A percentile compares a stretch with the other conserved stretches of the same genome.
These are phyloP conservation scores for Drosophila pachea DNA, from an alignment of 1,140 invertebrate species.

Conservation along the genomic window DNA sequence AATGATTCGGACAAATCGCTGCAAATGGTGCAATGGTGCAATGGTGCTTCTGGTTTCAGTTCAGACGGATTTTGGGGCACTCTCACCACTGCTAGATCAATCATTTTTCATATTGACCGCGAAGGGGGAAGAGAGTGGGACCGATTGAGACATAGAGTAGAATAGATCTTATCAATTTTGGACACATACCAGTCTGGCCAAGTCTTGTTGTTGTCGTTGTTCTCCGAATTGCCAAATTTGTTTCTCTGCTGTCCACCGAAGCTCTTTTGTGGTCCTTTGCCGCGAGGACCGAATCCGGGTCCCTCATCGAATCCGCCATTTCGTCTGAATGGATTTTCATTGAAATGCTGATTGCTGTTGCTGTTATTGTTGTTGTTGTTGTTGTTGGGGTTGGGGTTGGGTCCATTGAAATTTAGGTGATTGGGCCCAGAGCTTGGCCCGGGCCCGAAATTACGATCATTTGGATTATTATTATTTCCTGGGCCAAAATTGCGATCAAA, in stretches of 20 bases:
- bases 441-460: constrained; percentile 2
- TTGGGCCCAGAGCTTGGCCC: constrained; percentile 17
- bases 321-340: constrained; percentile 60
- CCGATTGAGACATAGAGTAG: not conserved
- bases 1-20: too few species aligned
- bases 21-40: too few species aligned
- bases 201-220: constrained; percentile 42
- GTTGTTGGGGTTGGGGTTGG: constrained; percentile 10
- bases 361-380: constrained; percentile 13
- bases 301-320: constrained; percentile 52
- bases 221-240: constrained; percentile 35
- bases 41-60: too few species aligned
- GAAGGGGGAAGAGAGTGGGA: constrained; percentile 5
- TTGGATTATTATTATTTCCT: not conserved
- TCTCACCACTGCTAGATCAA: too few species aligned
- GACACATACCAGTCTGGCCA: constrained; percentile 63
- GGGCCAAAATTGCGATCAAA: constrained; percentile 27
- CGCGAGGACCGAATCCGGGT: constrained; percentile 24
- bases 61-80: too few species aligned
- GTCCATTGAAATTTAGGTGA: not conserved
- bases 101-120: too few species aligned
- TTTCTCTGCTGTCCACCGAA: constrained; percentile 25
- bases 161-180: not conserved
- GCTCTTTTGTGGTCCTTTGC: constrained; percentile 16
- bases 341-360: constrained; percentile 9